These are phyloP conservation scores for Variabilichromis moorii DNA, from an alignment of 2,113 vertebrate species.

Conservation along the genomic window DNA sequence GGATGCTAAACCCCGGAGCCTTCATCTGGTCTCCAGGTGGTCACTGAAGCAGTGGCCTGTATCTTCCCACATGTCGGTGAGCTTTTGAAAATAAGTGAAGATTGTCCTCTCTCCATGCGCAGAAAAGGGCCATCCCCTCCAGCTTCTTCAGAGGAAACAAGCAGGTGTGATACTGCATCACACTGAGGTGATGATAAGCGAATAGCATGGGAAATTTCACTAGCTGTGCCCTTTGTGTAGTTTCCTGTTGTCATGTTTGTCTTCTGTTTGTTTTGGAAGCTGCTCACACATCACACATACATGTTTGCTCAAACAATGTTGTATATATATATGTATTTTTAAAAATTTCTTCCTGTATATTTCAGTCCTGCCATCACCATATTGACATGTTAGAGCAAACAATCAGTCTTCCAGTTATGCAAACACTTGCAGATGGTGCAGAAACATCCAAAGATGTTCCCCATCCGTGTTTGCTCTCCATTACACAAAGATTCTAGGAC, in stretches of 20 bases:
- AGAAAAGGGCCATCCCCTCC: neutral
- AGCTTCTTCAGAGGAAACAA: neutral
- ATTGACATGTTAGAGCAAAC: neutral
- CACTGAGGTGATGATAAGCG: constrained; percentile 14
- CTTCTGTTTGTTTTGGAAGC: constrained; percentile 6
- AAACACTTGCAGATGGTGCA: constrained; percentile 9
- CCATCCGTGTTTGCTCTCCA: constrained; percentile 33
- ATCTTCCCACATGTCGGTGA: neutral
- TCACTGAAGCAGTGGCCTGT: neutral
- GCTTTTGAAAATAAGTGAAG: constrained; percentile 1
- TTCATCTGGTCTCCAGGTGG: constrained; percentile 36
- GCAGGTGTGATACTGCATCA: constrained; percentile 1
- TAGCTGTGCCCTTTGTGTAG: neutral
- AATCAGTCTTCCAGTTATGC: neutral
- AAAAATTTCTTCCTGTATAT: neutral
- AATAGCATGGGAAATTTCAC: neutral
- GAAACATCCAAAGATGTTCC: neutral
- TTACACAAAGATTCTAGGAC: neutral
- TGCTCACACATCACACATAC: neutral
- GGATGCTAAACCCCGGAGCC: constrained; percentile 3
- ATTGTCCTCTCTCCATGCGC: neutral
- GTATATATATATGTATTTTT: neutral
- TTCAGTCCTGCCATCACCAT: neutral
- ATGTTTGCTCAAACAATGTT: constrained; percentile 18
- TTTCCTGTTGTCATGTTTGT: neutral